Evolutionary conservation across 1,140 invertebrate species (phyloP), one percentile per base, ranked within the genome.

Genomic region (Meloidogyne floridensis): DNA sequence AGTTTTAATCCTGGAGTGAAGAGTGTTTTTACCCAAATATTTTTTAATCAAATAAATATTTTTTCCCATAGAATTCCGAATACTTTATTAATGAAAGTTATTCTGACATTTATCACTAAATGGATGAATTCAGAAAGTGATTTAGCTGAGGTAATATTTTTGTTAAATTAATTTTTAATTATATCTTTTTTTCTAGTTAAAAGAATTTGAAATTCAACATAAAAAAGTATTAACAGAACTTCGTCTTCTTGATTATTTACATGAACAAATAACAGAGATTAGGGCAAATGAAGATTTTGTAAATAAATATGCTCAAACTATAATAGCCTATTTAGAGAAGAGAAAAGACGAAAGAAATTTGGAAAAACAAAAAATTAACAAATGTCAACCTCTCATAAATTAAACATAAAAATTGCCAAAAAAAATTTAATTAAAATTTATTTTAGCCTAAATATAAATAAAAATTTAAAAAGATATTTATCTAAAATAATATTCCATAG

Each of bases 71-170:
- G 77, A 51, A 72, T 42, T 32, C 32, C 43, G 43, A 43, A 32
- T 77, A 65, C n/a, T 77, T 56, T 77, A 32, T 13, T 56, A 42
- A 42, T 77, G 15, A 56, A 77, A 69, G 75, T 77, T 59, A 72
- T 79, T 69, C 51, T 79, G 6, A 79, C 77, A 32, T 79, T 71
- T 47, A 72, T 79, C 51, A 79, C 77, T 18, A 79, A 79, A 71
- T 79, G 77, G 77, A 65, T 79, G 56, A 69, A 72, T 54, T 71
- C 65, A 69, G 77, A 79, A 20, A 32, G n/a, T 42, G 77, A 79
- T 54, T 9, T 79, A 2, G 10, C 8, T 47, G 77, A 79, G 59
- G 77, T 79, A 51, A 9, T 15, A 13, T n/a, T 6, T n/a, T 77
- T 69, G 15, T 9, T 15, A 18, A 56, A 76, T 7, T 70, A 47